Evolutionary conservation across 2,888 invertebrate genomes (phyloP).

Genomic region (Trachelus iudaicus): DNA sequence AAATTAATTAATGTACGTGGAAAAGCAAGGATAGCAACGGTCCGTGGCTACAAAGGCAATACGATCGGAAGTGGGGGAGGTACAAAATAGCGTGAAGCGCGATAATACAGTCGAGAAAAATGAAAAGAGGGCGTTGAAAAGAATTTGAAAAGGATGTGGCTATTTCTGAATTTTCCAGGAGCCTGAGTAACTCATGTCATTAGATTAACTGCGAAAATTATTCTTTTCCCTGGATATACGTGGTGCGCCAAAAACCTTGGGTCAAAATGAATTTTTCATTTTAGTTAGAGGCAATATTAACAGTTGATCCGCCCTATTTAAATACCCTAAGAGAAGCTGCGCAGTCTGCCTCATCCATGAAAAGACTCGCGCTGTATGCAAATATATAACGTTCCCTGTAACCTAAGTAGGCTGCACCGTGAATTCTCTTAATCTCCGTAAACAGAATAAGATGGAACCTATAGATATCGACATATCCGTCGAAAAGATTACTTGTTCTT

Average conservation of each 20-base stretch:
- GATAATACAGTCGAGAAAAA: neutral
- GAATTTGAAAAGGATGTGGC: neutral
- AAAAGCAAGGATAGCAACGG: too few relatives aligned
- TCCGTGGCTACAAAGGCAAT: too few relatives aligned
- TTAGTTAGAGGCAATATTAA: neutral
- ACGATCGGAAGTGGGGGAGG: neutral
- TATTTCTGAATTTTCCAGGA: neutral
- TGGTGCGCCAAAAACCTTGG: neutral
- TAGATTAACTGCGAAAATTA: neutral
- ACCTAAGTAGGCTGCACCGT: neutral
- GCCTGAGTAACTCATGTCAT: neutral
- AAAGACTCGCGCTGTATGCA: neutral
- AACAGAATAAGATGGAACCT: neutral
- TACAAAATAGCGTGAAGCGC: neutral
- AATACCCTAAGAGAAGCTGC: neutral
- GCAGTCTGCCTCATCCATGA: neutral
- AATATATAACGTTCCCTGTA: neutral
- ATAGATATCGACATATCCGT: neutral
- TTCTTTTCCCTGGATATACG: neutral
- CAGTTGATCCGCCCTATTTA: neutral
- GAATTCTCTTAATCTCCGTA: neutral
- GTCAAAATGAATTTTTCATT: neutral
- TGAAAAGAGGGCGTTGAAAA: neutral
- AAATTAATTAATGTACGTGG: neutral
- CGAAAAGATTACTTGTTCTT: neutral